Conservation (phyloP, 2,797 vertebrate species). For the Enteromius thamalakanensis region DNA sequence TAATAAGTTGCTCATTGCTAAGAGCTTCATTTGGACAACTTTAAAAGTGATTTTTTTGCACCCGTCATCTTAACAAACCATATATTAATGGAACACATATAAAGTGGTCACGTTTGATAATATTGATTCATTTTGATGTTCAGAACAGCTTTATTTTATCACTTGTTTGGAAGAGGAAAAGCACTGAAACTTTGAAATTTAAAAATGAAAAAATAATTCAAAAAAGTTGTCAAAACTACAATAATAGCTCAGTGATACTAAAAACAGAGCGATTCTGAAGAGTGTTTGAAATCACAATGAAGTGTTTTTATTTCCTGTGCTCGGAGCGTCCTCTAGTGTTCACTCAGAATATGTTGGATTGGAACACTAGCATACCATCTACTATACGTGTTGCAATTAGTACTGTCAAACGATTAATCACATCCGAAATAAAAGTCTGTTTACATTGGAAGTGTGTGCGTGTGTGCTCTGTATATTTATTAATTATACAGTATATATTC, state of each 20-base stretch:
- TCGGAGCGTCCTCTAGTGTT: slow-evolving; percentile 11
- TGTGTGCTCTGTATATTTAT: too few species aligned
- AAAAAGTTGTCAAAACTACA: background rate
- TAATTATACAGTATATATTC: too few species aligned
- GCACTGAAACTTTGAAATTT: too few species aligned
- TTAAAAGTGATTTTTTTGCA: too few species aligned
- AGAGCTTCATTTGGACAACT: too few species aligned
- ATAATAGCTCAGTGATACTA: background rate
- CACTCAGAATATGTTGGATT: background rate
- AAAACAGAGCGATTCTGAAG: background rate
- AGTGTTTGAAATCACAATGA: background rate
- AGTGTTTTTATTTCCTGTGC: background rate
- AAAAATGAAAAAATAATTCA: background rate
- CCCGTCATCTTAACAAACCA: too few species aligned
- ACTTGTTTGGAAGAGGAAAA: background rate
- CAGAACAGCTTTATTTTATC: background rate
- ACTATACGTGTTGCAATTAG: background rate
- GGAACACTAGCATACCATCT: background rate
- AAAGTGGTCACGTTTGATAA: background rate
- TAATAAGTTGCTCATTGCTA: too few species aligned
- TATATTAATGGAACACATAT: too few species aligned
- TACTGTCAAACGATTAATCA: too few species aligned
- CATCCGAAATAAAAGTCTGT: too few species aligned
- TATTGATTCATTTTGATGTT: background rate
- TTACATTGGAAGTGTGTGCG: too few species aligned